phyloP scores from a whole-genome alignment of 2,797 vertebrate species.

The Remorina albescens region DNA sequence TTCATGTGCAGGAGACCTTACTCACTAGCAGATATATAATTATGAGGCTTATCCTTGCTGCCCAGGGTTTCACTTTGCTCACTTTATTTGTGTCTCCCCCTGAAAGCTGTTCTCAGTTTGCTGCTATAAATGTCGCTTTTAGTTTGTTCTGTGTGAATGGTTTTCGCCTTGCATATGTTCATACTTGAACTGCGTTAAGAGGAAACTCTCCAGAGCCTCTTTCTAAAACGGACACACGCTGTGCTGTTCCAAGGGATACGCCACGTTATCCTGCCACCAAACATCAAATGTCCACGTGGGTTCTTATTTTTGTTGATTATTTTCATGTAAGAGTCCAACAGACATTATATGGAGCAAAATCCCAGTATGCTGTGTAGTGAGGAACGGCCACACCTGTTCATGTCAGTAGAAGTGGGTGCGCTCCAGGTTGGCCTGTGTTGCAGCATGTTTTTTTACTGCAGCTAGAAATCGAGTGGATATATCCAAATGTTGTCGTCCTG shows the following conservation, averaged over 20 bases:
- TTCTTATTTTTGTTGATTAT: slow-evolving; percentile 5
- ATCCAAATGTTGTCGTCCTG: slow-evolving; percentile 78
- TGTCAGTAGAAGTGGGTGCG: slow-evolving; percentile 22
- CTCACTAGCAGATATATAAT: slow-evolving; percentile 60
- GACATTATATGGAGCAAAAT: slow-evolving; percentile 43
- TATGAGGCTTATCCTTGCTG: slow-evolving; percentile 53
- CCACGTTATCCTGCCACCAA: slow-evolving; percentile 31
- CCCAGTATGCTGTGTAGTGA: slow-evolving; percentile 46
- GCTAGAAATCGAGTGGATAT: slow-evolving; percentile 90
- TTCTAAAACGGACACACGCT: slow-evolving; percentile 84
- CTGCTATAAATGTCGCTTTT: slow-evolving; percentile 95
- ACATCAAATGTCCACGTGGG: slow-evolving; percentile 32
- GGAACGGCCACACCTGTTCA: slow-evolving; percentile 25
- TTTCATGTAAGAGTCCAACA: slow-evolving; percentile 52
- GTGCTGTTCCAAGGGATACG: slow-evolving; percentile 71
- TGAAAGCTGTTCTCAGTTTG: slow-evolving; percentile 88
- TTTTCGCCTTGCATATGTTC: slow-evolving; percentile 81
- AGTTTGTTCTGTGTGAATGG: slow-evolving; percentile 85
- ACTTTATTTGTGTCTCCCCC: slow-evolving; percentile 88
- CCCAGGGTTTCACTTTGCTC: slow-evolving; percentile 85
- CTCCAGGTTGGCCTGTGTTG: slow-evolving; percentile 54
- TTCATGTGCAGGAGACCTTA: slow-evolving; percentile 59
- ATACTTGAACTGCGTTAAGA: slow-evolving; percentile 84
- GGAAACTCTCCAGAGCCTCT: slow-evolving; percentile 80
- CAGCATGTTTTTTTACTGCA: slow-evolving; percentile 88